Evolutionary conservation across 1,140 invertebrate species (phyloP).

Genomic region (Formica selysi): DNA sequence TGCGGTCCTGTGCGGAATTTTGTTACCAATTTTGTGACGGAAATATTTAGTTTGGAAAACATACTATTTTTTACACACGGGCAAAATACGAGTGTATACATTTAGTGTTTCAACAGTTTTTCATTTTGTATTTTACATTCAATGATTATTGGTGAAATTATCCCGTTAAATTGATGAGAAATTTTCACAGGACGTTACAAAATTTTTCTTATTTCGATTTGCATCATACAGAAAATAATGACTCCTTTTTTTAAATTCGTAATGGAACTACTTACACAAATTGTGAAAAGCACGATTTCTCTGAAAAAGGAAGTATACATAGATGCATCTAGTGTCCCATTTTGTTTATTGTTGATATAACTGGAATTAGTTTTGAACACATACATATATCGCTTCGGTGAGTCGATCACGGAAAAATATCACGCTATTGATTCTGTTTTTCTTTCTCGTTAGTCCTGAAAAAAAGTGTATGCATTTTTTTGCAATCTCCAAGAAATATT

Average conservation of each 20-base stretch:
- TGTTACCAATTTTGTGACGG: not conserved
- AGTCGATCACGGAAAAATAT: not conserved
- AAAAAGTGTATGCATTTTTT: not conserved
- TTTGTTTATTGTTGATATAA: not conserved
- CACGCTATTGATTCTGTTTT: not conserved
- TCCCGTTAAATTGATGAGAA: not conserved
- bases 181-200: not conserved
- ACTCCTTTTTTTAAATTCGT: not conserved
- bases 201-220: not conserved
- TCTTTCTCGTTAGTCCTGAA: not conserved
- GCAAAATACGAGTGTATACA: not conserved
- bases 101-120: not conserved
- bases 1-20: slow-evolving; percentile 4
- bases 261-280: not conserved
- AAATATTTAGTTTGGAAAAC: slow-evolving; percentile 9
- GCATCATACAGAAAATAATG: not conserved
- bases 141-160: not conserved
- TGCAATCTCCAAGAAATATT: not conserved
- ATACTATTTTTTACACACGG: not conserved
- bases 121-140: not conserved
- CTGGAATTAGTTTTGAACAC: not conserved
- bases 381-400: not conserved
- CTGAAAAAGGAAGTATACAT: not conserved
- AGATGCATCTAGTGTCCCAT: not conserved
- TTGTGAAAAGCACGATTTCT: not conserved